Percentiles rank a stretch among this genome's conserved stretches.
Evolutionary conservation across 1,140 invertebrate species (phyloP).

Genomic region (Drosophila biarmipes): DNA sequence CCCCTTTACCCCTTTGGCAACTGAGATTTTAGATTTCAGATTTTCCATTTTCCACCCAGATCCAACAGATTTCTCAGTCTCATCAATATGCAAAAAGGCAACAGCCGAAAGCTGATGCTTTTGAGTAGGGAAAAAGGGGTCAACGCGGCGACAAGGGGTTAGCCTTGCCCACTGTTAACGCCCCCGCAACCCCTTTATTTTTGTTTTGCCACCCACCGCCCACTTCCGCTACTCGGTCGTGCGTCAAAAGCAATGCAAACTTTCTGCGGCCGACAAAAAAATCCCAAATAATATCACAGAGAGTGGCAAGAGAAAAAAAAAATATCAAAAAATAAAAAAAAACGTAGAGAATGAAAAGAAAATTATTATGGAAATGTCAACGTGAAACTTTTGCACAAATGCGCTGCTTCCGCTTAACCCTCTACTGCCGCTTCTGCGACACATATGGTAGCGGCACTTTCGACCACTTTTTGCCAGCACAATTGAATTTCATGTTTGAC

Average conservation of each 20-base stretch:
- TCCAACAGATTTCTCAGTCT: slow-evolving; percentile 43
- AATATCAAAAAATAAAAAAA: slow-evolving; percentile 1
- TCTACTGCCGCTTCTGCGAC: slow-evolving; percentile 15
- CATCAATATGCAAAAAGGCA: slow-evolving; percentile 78
- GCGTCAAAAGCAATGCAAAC: slow-evolving; percentile 81
- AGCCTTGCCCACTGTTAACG: not conserved
- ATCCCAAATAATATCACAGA: slow-evolving; percentile 34
- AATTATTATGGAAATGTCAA: slow-evolving; percentile 83
- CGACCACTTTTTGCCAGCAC: slow-evolving; percentile 64
- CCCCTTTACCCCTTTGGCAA: slow-evolving; percentile 6
- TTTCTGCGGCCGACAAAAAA: slow-evolving; percentile 48
- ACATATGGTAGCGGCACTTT: slow-evolving; percentile 47
- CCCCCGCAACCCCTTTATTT: not conserved
- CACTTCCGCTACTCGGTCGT: slow-evolving; percentile 62
- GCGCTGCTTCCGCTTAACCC: slow-evolving; percentile 45
- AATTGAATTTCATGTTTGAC: slow-evolving; percentile 81
- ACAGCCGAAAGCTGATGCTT: slow-evolving; percentile 32
- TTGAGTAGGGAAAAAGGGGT: slow-evolving; percentile 22
- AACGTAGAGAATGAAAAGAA: slow-evolving; percentile 54
- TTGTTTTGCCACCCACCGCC: not conserved
- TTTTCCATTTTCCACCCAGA: slow-evolving; percentile 31
- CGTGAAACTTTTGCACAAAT: slow-evolving; percentile 79
- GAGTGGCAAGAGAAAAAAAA: slow-evolving; percentile 23
- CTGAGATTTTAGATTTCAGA: slow-evolving; percentile 49
- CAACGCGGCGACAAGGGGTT: slow-evolving; percentile 23